These are phyloP conservation scores for Tholera decimalis DNA, from an alignment of 2,888 invertebrate genomes.

Conservation along the genomic window DNA sequence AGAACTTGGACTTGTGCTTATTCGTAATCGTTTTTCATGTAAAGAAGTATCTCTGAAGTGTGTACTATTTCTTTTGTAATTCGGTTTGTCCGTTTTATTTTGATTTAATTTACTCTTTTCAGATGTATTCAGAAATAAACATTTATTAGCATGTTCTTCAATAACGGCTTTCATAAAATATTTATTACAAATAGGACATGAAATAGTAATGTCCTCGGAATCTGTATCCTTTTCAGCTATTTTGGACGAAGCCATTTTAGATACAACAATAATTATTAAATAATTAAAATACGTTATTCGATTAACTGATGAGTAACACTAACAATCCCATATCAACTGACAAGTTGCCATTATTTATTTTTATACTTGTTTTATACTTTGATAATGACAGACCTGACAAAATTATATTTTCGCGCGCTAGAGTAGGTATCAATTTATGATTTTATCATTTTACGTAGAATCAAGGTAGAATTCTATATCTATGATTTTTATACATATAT, in stretches of 20 bases:
- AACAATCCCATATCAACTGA: too few species aligned
- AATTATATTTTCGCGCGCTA: conserved; percentile 30
- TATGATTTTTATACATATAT: background rate
- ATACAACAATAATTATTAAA: fast-evolving
- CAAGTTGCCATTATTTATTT: too few species aligned
- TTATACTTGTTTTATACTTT: too few species aligned
- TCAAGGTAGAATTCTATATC: too few species aligned
- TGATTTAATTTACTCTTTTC: conserved; percentile 41
- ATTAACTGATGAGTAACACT: background rate
- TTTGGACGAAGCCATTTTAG: conserved; percentile 58
- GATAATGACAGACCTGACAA: conserved; percentile 31
- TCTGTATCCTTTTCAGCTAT: conserved; percentile 30
- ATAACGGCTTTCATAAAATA: conserved; percentile 88
- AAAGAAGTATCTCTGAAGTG: conserved; percentile 68
- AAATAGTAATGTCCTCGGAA: conserved; percentile 55
- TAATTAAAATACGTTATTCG: background rate
- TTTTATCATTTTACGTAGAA: too few species aligned
- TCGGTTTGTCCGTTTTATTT: conserved; percentile 62
- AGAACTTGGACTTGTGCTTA: conserved; percentile 61
- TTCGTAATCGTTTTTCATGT: conserved; percentile 76
- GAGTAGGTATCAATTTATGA: too few species aligned
- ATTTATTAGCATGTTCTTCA: conserved; percentile 93
- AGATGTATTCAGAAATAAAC: conserved; percentile 92
- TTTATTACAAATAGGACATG: conserved; percentile 93
- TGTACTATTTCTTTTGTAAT: conserved; percentile 74